These are phyloP conservation scores for Hyles euphorbiae DNA, from an alignment of 1,140 invertebrate species.

Conservation along the genomic window DNA sequence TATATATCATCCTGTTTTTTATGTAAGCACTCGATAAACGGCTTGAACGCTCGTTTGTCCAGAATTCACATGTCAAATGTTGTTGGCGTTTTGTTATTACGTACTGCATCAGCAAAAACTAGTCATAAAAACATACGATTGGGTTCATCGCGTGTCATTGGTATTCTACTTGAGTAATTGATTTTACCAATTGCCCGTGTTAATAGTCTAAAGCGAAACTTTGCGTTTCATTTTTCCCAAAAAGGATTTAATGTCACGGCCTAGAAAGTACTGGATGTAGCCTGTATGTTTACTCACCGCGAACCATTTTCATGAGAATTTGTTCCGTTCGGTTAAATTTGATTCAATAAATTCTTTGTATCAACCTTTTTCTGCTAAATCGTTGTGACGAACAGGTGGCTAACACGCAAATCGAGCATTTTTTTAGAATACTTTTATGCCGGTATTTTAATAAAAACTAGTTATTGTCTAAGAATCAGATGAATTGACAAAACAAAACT, in stretches of 20 bases:
- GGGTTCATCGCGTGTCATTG: constrained; percentile 41
- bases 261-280: neutral
- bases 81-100: constrained; percentile 8
- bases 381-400: no score
- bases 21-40: no score
- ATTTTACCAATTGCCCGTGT: constrained; percentile 17
- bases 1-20: no score
- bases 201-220: constrained; percentile 1
- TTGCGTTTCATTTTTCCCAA: neutral
- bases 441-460: no score
- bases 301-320: no score
- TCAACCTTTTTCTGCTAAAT: neutral
- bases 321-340: neutral
- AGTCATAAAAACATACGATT: constrained; percentile 18
- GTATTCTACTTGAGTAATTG: constrained; percentile 33
- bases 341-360: neutral
- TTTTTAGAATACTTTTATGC: no score
- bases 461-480: no score
- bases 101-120: constrained; percentile 9
- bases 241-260: constrained; percentile 2
- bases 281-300: no score
- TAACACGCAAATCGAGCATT: no score
- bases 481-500: no score
- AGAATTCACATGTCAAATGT: no score
- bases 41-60: no score